Conservation (phyloP, 2,797 vertebrate species). For the Channa striata region DNA sequence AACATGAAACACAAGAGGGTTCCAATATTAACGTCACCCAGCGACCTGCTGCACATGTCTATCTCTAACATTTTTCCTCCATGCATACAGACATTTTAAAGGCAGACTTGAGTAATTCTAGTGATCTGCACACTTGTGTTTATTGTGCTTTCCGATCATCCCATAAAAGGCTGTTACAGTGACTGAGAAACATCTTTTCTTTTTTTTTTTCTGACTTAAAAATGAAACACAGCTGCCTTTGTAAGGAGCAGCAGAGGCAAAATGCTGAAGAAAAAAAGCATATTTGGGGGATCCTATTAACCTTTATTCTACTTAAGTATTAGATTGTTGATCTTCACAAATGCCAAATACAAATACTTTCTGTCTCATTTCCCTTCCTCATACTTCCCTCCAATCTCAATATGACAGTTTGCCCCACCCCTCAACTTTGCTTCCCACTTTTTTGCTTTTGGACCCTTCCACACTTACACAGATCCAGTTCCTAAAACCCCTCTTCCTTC, state of each 20-base stretch:
- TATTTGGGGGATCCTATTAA: slow-evolving; percentile 30
- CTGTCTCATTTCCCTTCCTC: slow-evolving; percentile 19
- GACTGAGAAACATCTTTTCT: slow-evolving; percentile 1
- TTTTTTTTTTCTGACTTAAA: neutral
- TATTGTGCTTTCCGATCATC: slow-evolving; percentile 10
- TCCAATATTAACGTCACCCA: slow-evolving; percentile 20
- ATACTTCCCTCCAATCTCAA: slow-evolving; percentile 21
- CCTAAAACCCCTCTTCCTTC: slow-evolving; percentile 22
- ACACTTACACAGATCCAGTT: slow-evolving; percentile 31
- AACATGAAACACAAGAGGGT: slow-evolving; percentile 29
- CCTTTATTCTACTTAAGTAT: neutral
- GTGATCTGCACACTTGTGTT: slow-evolving; percentile 18
- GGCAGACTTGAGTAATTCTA: neutral
- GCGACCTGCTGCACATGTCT: slow-evolving; percentile 2
- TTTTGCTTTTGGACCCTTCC: slow-evolving; percentile 18
- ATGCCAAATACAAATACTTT: slow-evolving; percentile 26
- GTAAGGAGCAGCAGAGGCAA: slow-evolving; percentile 1
- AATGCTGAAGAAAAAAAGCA: slow-evolving; percentile 1
- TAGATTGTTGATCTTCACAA: slow-evolving; percentile 20
- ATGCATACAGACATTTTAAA: slow-evolving; percentile 21
- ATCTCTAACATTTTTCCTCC: slow-evolving; percentile 22
- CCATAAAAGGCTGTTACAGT: slow-evolving; percentile 14
- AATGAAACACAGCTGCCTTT: slow-evolving; percentile 23
- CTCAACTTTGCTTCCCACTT: slow-evolving; percentile 38
- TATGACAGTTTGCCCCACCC: slow-evolving; percentile 51